Evolutionary conservation across 2,113 vertebrate genomes (phyloP), one percentile per base, ranked within the genome.

Genomic region (Scomber scombrus): DNA sequence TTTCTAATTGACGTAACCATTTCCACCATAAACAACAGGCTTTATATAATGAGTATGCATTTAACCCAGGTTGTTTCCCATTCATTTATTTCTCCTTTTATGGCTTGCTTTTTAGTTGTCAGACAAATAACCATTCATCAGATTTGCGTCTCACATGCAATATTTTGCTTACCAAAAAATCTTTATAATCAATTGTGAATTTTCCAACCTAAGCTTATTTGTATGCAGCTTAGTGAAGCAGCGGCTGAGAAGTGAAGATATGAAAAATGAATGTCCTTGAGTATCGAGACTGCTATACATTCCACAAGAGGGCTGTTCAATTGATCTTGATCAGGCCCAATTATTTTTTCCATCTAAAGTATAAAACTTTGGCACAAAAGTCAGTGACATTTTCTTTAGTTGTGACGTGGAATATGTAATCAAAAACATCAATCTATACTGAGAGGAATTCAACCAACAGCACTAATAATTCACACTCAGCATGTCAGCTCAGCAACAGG

Each of bases 261-360:
- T 89, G 83, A 82, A 81, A 89, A 82, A 86, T 68, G 64, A 83
- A 75, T 7, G 78, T 80, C 82, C 77, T 90, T 87, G 80, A 85
- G 66, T 72, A 58, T 76, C 58, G 46, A 19, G 54, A 67, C 71
- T 9, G 19, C 64, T 52, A 49, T 26, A 56, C 43, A 58, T 78
- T 81, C 69, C 71, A 82, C 63, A 15, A 71, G 76, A 80, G 65
- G 64, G 47, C 70, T 29, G 62, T 19, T 49, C 70, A 50, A 85
- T 87, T 88, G 88, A 85, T 91, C 79, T 58, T 60, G 65, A 87
- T 78, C 45, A 55, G 78, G 55, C 15, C 49, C 68, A 85, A 82
- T 87, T 78, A 80, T 47, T 47, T 67, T 70, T 78, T 31, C 62
- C 67, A 86, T 87, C 71, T 73, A 18, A 71, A 71, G 65, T 52